Evolutionary conservation across 2,113 vertebrate species (phyloP).

Genomic region (Sander lucioperca): DNA sequence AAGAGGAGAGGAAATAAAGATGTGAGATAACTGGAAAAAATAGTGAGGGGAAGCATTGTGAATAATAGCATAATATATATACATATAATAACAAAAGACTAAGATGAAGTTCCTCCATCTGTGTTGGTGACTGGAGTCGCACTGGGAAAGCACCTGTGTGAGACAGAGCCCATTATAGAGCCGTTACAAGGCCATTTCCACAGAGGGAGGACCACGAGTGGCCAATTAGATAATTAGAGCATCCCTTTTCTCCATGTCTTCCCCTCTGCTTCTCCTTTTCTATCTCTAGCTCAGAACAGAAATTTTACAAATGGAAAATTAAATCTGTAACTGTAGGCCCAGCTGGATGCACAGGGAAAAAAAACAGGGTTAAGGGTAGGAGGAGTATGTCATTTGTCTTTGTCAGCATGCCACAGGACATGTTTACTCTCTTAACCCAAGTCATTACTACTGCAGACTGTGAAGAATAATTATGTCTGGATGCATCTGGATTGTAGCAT

Average conservation of each 20-base stretch:
- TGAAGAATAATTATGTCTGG: conserved; percentile 51
- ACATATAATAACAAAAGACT: conserved; percentile 1
- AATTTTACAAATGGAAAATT: neutral
- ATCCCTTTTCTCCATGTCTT: conserved; percentile 29
- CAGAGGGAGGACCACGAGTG: conserved; percentile 59
- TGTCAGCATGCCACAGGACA: conserved; percentile 59
- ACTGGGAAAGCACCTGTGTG: conserved; percentile 66
- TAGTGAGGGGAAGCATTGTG: neutral
- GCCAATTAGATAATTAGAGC: conserved; percentile 70
- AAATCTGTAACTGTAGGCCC: neutral
- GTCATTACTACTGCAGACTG: conserved; percentile 55
- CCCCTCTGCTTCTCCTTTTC: conserved; percentile 8
- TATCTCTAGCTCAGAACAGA: neutral
- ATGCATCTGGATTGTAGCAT: conserved; percentile 35
- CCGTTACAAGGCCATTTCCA: conserved; percentile 54
- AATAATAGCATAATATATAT: neutral
- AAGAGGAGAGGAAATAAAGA: neutral
- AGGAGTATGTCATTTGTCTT: conserved; percentile 51
- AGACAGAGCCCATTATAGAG: conserved; percentile 61
- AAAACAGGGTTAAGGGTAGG: conserved; percentile 11
- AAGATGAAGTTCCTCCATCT: conserved; percentile 64
- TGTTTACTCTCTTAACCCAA: conserved; percentile 66
- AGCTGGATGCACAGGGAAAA: conserved; percentile 29
- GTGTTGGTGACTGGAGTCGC: conserved; percentile 42
- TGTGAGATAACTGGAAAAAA: neutral